Percentiles rank a stretch among this genome's conserved stretches.
Conservation (phyloP, 2,888 invertebrate species). For the Autographa gamma region DNA sequence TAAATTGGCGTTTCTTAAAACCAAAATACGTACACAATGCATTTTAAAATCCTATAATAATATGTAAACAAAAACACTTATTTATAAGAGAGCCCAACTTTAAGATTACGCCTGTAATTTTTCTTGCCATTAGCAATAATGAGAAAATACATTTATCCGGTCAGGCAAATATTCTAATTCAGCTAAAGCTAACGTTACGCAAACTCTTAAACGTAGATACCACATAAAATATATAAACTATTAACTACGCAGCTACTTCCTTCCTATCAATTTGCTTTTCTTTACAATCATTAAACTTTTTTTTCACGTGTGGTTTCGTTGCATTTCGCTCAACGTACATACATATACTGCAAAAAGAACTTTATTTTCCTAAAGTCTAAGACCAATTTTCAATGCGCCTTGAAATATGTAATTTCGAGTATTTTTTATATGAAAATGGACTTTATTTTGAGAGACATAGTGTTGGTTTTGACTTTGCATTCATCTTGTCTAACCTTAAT, state of each 20-base stretch:
- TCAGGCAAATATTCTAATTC: background rate
- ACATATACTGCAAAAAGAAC: slow-evolving; percentile 8
- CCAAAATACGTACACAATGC: no score
- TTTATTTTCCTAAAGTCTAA: accelerated
- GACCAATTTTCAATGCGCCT: slow-evolving; percentile 8
- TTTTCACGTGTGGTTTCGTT: slow-evolving; percentile 55
- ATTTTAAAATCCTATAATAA: no score
- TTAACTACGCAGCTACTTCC: slow-evolving; percentile 44
- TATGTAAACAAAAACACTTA: no score
- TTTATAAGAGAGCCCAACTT: no score
- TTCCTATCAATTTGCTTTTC: slow-evolving; percentile 42
- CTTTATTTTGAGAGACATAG: background rate
- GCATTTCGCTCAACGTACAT: slow-evolving; percentile 14
- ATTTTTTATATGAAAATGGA: slow-evolving; percentile 11
- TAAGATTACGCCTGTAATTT: no score
- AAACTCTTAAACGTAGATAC: slow-evolving; percentile 25
- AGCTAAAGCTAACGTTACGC: slow-evolving; percentile 23
- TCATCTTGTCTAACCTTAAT: slow-evolving; percentile 49
- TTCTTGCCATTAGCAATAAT: no score
- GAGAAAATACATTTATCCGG: background rate
- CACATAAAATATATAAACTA: slow-evolving; percentile 35
- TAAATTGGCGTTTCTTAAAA: no score
- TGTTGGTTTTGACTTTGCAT: slow-evolving; percentile 21
- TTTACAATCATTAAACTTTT: slow-evolving; percentile 56
- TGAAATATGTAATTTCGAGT: background rate